Base-by-base conservation (phyloP, 2,113 vertebrate genomes). In the Prochilodus magdalenae region DNA sequence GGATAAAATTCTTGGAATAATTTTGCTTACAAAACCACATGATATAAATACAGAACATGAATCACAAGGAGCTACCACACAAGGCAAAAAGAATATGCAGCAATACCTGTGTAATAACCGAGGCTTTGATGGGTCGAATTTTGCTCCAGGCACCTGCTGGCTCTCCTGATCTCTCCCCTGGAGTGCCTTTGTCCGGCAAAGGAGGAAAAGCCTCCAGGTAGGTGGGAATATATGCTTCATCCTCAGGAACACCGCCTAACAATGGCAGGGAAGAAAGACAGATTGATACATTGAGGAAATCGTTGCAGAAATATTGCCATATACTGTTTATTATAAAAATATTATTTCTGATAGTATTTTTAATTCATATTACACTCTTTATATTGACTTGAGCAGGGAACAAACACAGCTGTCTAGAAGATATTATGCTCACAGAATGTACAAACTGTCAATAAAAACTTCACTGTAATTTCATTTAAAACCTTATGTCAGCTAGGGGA, bases 121-220 rank as follows among this genome's bases (percentile, higher is more conserved):
- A 94, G 62, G 92, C 90, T 91, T 92, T 94, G 77, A 94, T 93
- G 69, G 92, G 94, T 80, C 91, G 90, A 87, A 95, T 95, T 87
- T 91, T 93, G 84, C 90, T 93, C 92, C 92, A 94, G 0, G 89
- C 92, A 18, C 91, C 90, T 15, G 80, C 79, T 13, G 87, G 88
- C 79, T 94, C 92, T 30, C 92, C 89, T 4, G 90, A 84, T 87
- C 90, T 94, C 73, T 95, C 93, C 80, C 92, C 93, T 0, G 88
- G 92, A 10, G 92, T 81, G 13, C 89, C 91, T 84, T 96, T 95
- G 84, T 96, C 93, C 0, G 93, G 92, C 75, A 95, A 87, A 5
- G 94, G 93, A 60, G 92, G 93, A 86, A 95, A 95, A 81, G 94
- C 93, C 84, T 95, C 92, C 86, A 93, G 89, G 75, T 95, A 94